Percentiles rank a stretch among this genome's conserved stretches.
Conservation (phyloP, 1,140 invertebrate genomes). For the Neocloeon triangulifer region DNA sequence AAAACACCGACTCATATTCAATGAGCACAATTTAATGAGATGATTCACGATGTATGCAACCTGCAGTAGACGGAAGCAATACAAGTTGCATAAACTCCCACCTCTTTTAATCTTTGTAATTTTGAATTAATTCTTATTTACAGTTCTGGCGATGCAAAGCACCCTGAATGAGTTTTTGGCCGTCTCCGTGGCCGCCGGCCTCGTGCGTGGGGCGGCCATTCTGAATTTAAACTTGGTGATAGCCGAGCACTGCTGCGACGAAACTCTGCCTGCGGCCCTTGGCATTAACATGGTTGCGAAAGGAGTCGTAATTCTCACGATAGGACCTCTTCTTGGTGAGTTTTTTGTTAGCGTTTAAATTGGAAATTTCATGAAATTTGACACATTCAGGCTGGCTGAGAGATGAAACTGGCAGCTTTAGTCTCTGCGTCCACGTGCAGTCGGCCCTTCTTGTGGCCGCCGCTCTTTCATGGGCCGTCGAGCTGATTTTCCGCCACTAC, state of each 20-base stretch:
- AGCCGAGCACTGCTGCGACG: slow-evolving; percentile 43
- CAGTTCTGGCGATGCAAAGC: slow-evolving; percentile 39
- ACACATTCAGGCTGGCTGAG: slow-evolving; percentile 34
- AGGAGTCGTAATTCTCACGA: slow-evolving; percentile 37
- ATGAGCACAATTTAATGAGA: too few species aligned
- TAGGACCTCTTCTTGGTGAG: slow-evolving; percentile 48
- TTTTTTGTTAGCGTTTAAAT: slow-evolving; percentile 5
- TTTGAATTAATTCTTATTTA: slow-evolving; percentile 8
- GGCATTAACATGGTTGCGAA: slow-evolving; percentile 54
- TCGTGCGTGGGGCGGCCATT: slow-evolving; percentile 43
- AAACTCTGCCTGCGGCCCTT: slow-evolving; percentile 48
- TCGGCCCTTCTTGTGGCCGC: slow-evolving; percentile 39
- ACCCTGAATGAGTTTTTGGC: slow-evolving; percentile 36
- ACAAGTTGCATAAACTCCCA: too few species aligned
- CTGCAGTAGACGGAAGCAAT: too few species aligned
- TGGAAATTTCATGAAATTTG: slow-evolving; percentile 1
- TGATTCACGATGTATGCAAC: too few species aligned
- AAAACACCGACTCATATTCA: too few species aligned
- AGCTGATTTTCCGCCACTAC: slow-evolving; percentile 17
- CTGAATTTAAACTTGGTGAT: slow-evolving; percentile 52
- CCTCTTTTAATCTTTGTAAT: neutral
- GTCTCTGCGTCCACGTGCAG: slow-evolving; percentile 43
- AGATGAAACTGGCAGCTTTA: slow-evolving; percentile 39
- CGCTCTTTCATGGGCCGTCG: slow-evolving; percentile 37
- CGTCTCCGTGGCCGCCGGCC: slow-evolving; percentile 42